phyloP scores from a whole-genome alignment of 2,113 vertebrate genomes.

The Rhodinocichla rosea region DNA sequence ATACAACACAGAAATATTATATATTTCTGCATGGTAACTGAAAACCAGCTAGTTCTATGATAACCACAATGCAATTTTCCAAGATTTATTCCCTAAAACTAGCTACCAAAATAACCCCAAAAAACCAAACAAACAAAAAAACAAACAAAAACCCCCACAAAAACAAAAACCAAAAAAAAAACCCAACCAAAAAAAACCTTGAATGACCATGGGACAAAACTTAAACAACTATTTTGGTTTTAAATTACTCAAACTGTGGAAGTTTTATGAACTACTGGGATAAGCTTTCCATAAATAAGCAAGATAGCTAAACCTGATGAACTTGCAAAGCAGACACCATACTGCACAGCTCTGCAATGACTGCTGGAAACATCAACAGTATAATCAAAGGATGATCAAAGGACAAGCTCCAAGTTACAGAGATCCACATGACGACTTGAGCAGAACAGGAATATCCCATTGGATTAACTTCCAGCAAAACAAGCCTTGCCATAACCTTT shows the following conservation, averaged over 20 bases:
- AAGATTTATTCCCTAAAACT: not conserved
- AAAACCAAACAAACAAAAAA: too few relatives aligned
- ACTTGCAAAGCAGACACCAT: not conserved
- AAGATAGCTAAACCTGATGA: not conserved
- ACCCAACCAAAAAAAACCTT: not conserved
- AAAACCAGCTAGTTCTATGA: not conserved
- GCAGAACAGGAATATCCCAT: not conserved
- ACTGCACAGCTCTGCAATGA: not conserved
- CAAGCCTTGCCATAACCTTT: not conserved
- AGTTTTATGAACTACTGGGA: not conserved
- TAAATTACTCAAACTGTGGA: not conserved
- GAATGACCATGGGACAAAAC: not conserved
- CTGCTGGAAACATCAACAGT: not conserved
- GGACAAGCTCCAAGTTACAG: not conserved
- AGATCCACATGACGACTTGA: not conserved
- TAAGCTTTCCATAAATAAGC: not conserved
- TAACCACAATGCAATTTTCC: not conserved
- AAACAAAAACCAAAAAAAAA: too few relatives aligned
- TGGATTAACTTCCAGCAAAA: not conserved
- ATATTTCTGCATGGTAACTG: not conserved
- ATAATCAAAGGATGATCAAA: not conserved
- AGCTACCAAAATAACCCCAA: not conserved
- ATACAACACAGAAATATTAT: not conserved
- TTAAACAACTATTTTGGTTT: not conserved
- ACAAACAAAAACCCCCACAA: not conserved